Evolutionary conservation across 2,888 invertebrate species (phyloP).

Genomic region (Pammene aurita): DNA sequence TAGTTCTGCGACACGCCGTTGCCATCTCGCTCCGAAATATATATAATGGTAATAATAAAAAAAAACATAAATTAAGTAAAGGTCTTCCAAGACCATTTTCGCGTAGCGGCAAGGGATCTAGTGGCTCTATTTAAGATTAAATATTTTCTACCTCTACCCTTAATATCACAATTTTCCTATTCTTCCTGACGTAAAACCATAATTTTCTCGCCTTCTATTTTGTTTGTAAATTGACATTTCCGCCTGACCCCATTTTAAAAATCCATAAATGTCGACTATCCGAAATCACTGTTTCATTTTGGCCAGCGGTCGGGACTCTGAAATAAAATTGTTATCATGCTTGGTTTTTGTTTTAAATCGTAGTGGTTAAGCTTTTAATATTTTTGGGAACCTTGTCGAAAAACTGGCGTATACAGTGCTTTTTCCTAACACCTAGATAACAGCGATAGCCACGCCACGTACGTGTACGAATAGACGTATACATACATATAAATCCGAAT

Average conservation of each 20-base stretch:
- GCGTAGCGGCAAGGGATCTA: too few species aligned
- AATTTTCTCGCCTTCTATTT: conserved; percentile 10
- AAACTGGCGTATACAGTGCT: conserved; percentile 4
- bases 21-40: too few species aligned
- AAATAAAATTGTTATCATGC: conserved; percentile 17
- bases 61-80: too few species aligned
- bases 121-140: not conserved
- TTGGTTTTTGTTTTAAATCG: conserved; percentile 22
- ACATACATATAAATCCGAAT: not conserved
- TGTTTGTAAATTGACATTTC: conserved; percentile 30
- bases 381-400: conserved; percentile 13
- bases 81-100: too few species aligned
- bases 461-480: not conserved
- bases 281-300: conserved; percentile 22
- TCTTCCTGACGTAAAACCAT: not conserved
- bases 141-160: not conserved
- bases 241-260: conserved; percentile 28
- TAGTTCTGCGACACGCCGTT: too few species aligned
- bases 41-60: too few species aligned
- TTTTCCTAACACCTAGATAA: conserved; percentile 9
- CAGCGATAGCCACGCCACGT: conserved; percentile 1
- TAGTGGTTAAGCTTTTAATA: conserved; percentile 22
- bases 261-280: conserved; percentile 15
- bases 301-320: not conserved
- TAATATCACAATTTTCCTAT: not conserved